These are phyloP conservation scores for Echinops telfairi DNA, from an alignment of 2,113 vertebrate species.

Conservation along the genomic window DNA sequence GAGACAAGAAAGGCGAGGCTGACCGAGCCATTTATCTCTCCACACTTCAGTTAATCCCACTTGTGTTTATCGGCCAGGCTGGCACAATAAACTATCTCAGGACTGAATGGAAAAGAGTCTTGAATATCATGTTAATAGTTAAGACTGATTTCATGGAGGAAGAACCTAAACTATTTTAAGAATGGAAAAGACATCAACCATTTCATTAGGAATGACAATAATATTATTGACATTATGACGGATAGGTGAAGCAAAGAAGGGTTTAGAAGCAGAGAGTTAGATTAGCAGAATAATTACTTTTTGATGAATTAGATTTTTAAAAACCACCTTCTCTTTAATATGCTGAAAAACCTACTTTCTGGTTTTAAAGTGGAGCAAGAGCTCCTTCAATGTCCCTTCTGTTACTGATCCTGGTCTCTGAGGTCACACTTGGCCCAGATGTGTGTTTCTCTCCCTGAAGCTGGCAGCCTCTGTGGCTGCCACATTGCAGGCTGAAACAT, in stretches of 20 bases:
- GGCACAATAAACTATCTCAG: no score
- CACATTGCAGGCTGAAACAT: background rate
- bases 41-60: no score
- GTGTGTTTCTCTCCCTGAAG: background rate
- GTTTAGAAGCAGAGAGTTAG: background rate
- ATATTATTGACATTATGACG: no score
- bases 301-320: constrained; percentile 18
- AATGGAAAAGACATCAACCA: background rate
- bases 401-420: background rate
- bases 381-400: background rate
- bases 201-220: background rate
- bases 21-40: no score
- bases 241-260: background rate
- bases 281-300: background rate
- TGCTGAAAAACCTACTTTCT: constrained; percentile 1
- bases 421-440: background rate
- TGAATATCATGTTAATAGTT: background rate
- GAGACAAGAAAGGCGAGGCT: no score
- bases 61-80: no score
- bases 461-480: background rate
- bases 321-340: background rate
- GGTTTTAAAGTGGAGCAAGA: background rate
- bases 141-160: background rate
- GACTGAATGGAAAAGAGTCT: background rate
- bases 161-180: background rate